Conservation (phyloP, 1,140 invertebrate species). For the Trachymyrmex cornetzi region DNA sequence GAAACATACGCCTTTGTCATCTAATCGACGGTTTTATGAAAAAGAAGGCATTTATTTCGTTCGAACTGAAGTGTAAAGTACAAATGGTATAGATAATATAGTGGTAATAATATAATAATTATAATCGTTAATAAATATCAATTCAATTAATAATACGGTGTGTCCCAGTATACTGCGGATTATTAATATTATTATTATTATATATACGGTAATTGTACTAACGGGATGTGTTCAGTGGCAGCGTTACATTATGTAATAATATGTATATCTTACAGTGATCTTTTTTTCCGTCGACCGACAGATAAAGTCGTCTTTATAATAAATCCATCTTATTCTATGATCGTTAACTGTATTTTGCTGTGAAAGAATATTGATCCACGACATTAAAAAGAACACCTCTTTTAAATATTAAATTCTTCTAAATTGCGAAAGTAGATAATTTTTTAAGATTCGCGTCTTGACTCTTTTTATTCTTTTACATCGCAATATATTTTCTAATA, state of each 20-base stretch:
- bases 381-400: conserved; percentile 36
- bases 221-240: conserved; percentile 87
- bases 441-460: not conserved
- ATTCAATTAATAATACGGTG: conserved; percentile 85
- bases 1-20: conserved; percentile 48
- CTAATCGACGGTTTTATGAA: conserved; percentile 79
- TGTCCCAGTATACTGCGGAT: conserved; percentile 78
- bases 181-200: conserved; percentile 63
- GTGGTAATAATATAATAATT: conserved; percentile 85
- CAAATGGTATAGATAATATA: conserved; percentile 86
- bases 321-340: conserved; percentile 6
- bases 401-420: not conserved
- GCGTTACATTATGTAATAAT: conserved; percentile 77
- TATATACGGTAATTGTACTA: conserved; percentile 84
- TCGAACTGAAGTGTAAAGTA: conserved; percentile 86
- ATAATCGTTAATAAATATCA: conserved; percentile 85
- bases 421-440: not conserved
- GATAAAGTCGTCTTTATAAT: conserved; percentile 34
- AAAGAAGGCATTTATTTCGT: conserved; percentile 87
- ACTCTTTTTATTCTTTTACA: not conserved
- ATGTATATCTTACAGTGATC: conserved; percentile 73
- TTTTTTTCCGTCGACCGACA: conserved; percentile 60
- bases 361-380: conserved; percentile 4
- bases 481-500: not conserved
- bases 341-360: conserved; percentile 28